phyloP scores from a whole-genome alignment of 2,797 vertebrate genomes.

The Arnoldichthys spilopterus region DNA sequence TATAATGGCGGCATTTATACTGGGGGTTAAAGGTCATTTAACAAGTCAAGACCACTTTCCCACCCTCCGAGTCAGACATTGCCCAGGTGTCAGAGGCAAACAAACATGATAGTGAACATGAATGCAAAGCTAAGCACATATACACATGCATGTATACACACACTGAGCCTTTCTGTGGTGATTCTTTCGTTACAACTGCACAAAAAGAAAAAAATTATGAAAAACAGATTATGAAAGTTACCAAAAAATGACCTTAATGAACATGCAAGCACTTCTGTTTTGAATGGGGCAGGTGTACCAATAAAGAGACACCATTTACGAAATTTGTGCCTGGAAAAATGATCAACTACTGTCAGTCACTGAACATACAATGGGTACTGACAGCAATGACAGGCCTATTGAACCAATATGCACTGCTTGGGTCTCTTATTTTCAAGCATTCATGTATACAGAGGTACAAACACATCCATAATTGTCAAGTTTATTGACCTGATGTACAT shows the following conservation, averaged over 20 bases:
- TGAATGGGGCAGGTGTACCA: too few relatives aligned
- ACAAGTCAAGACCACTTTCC: conserved; percentile 41
- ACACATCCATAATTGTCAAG: too few relatives aligned
- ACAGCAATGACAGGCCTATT: too few relatives aligned
- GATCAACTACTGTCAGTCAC: too few relatives aligned
- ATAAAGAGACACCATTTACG: too few relatives aligned
- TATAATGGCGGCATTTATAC: conserved; percentile 48
- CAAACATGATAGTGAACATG: conserved; percentile 16
- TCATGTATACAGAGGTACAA: too few relatives aligned
- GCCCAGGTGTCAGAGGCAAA: conserved; percentile 38
- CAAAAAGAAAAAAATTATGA: background rate
- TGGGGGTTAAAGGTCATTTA: conserved; percentile 47
- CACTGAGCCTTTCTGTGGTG: background rate
- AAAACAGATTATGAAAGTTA: background rate
- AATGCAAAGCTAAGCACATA: conserved; percentile 22
- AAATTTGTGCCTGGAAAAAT: too few relatives aligned
- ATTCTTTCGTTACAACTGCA: background rate
- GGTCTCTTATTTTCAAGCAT: too few relatives aligned
- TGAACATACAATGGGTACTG: too few relatives aligned
- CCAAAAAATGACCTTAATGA: background rate
- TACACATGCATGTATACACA: background rate
- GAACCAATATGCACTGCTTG: too few relatives aligned
- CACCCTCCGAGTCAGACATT: conserved; percentile 30
- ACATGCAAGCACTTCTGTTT: too few relatives aligned
- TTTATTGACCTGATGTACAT: background rate